Evolutionary conservation across 2,797 vertebrate genomes (phyloP).

Genomic region (Botia almorhae): DNA sequence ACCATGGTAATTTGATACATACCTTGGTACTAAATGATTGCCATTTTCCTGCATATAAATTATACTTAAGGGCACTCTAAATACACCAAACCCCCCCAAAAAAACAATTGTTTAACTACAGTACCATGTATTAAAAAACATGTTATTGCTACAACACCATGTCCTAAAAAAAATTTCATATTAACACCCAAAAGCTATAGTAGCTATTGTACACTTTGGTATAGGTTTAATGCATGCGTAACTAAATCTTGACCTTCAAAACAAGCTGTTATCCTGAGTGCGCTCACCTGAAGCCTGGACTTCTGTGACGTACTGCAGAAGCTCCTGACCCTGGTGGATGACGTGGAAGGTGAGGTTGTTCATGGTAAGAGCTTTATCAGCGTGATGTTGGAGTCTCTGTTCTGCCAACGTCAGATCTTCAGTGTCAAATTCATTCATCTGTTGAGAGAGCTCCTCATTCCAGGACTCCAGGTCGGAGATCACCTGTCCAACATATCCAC

Average conservation of each 20-base stretch:
- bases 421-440: constrained; percentile 97
- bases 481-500: constrained; percentile 76
- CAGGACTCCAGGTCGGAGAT: constrained; percentile 98
- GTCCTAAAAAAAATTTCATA: too few species aligned
- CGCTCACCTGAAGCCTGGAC: constrained; percentile 93
- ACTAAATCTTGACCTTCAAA: background rate
- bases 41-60: too few species aligned
- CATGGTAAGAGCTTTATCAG: constrained; percentile 98
- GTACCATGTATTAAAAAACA: too few species aligned
- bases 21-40: background rate
- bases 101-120: too few species aligned
- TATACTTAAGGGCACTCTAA: too few species aligned
- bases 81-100: too few species aligned
- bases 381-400: constrained; percentile 96
- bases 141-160: too few species aligned
- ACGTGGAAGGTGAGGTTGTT: constrained; percentile 99
- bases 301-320: constrained; percentile 97
- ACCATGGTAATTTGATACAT: background rate
- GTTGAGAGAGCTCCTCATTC: constrained; percentile 97
- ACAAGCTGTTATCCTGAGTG: too few species aligned
- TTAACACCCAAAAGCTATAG: background rate
- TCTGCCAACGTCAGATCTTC: constrained; percentile 96
- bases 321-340: constrained; percentile 98
- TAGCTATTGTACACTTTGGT: background rate
- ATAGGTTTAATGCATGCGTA: too few species aligned